Percentiles rank a stretch among this genome's conserved stretches.
Conservation (phyloP, 1,140 invertebrate species). For the Sinonovacula constricta region DNA sequence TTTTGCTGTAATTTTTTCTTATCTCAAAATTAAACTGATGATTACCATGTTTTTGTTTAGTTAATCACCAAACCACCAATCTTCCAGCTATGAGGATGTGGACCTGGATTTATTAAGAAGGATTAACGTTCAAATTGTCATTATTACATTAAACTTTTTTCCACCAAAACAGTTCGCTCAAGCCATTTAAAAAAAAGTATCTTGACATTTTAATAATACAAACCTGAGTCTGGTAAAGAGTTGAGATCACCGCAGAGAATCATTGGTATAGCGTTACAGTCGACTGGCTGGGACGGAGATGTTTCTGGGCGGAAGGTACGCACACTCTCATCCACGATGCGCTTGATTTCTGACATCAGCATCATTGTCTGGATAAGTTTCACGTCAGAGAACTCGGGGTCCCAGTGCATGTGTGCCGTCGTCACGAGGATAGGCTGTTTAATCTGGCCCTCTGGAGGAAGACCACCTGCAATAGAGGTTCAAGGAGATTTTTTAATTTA, state of each 20-base stretch:
- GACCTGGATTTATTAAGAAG: too few species aligned
- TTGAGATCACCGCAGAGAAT: slow-evolving; percentile 99
- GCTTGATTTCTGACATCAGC: slow-evolving; percentile 92
- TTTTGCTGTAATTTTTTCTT: too few species aligned
- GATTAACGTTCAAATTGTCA: too few species aligned
- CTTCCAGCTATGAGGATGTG: too few species aligned
- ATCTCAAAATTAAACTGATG: too few species aligned
- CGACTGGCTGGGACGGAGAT: slow-evolving; percentile 78
- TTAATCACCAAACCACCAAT: too few species aligned
- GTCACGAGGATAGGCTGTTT: slow-evolving; percentile 95
- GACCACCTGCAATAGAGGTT: slow-evolving; percentile 80
- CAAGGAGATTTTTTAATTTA: too few species aligned
- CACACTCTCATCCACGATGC: slow-evolving; percentile 72
- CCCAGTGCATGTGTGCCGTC: slow-evolving; percentile 99
- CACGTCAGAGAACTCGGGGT: slow-evolving; percentile 99
- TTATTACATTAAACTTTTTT: too few species aligned
- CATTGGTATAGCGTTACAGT: slow-evolving; percentile 92
- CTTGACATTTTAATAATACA: not conserved
- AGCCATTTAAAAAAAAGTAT: too few species aligned
- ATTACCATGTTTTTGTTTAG: too few species aligned
- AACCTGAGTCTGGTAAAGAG: slow-evolving; percentile 97
- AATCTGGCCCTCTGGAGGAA: slow-evolving; percentile 82
- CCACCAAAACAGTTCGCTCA: too few species aligned
- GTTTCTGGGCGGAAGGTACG: slow-evolving; percentile 62
- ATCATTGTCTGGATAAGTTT: slow-evolving; percentile 99